These are phyloP conservation scores for Simalia tracyae DNA, from an alignment of 2,797 vertebrate genomes.

Conservation along the genomic window DNA sequence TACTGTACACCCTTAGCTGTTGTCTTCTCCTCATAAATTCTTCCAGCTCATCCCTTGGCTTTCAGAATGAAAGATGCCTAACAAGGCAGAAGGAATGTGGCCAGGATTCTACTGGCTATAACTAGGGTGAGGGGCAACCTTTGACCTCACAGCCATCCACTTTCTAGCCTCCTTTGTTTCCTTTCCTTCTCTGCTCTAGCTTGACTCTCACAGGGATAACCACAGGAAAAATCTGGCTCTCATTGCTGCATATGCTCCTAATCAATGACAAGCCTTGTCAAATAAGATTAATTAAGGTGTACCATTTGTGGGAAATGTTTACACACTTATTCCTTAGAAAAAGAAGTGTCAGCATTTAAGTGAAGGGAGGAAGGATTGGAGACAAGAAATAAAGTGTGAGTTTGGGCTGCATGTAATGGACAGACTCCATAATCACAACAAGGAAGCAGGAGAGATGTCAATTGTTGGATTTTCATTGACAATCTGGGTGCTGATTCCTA, in stretches of 20 bases:
- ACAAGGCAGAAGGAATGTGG: not conserved
- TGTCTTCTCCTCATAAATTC: not conserved
- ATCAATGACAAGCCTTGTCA: slow-evolving; percentile 20
- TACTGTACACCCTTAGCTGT: not conserved
- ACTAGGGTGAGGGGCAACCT: not conserved
- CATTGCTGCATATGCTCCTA: not conserved
- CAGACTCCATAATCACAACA: not conserved
- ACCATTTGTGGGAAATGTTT: slow-evolving; percentile 33
- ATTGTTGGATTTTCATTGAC: not conserved
- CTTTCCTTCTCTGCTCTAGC: not conserved
- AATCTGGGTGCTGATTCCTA: not conserved
- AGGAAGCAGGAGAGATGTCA: not conserved
- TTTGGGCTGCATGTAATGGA: not conserved
- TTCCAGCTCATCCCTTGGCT: not conserved
- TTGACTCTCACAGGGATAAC: not conserved
- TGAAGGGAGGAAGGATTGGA: not conserved
- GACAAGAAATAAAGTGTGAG: not conserved
- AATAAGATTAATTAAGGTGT: slow-evolving; percentile 20
- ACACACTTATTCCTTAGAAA: slow-evolving; percentile 4
- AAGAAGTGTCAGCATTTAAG: not conserved
- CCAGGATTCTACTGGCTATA: not conserved
- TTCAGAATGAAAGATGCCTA: not conserved
- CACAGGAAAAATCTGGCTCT: not conserved
- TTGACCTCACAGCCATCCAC: not conserved
- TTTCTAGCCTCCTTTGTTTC: not conserved